Conservation (phyloP, 2,797 vertebrate genomes). For the Gambusia yucatana region DNA sequence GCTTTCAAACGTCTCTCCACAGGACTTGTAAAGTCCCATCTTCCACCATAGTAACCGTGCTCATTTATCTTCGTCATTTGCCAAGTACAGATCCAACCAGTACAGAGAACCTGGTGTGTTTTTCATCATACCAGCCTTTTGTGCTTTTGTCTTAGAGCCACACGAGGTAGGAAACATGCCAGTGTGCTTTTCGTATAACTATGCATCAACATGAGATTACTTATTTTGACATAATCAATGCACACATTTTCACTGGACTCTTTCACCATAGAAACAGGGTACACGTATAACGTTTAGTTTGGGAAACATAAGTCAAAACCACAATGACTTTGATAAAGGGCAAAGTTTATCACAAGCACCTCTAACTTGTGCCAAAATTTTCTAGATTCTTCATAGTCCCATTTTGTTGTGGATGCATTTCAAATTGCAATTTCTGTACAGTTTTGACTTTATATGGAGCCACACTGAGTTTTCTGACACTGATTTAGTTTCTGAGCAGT, state of each 20-base stretch:
- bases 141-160: slow-evolving; percentile 58
- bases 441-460: neutral
- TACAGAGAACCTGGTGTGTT: slow-evolving; percentile 57
- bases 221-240: slow-evolving; percentile 8
- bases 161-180: slow-evolving; percentile 51
- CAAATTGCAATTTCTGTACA: neutral
- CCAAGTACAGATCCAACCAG: slow-evolving; percentile 49
- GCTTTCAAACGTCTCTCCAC: slow-evolving; percentile 55
- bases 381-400: slow-evolving; percentile 72
- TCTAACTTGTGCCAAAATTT: slow-evolving; percentile 65
- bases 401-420: slow-evolving; percentile 22
- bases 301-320: neutral
- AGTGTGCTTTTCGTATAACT: slow-evolving; percentile 44
- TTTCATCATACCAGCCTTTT: slow-evolving; percentile 59
- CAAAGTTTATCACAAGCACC: slow-evolving; percentile 26
- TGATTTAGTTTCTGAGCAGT: neutral
- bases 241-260: slow-evolving; percentile 14
- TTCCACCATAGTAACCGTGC: slow-evolving; percentile 67
- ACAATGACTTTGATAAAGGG: slow-evolving; percentile 53
- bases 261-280: slow-evolving; percentile 9
- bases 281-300: neutral
- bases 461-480: neutral
- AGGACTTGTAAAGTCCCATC: slow-evolving; percentile 60
- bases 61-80: slow-evolving; percentile 80
- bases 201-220: slow-evolving; percentile 28